Base-by-base conservation (phyloP, 2,113 vertebrate genomes). In the Rhynchopsitta pachyrhyncha region DNA sequence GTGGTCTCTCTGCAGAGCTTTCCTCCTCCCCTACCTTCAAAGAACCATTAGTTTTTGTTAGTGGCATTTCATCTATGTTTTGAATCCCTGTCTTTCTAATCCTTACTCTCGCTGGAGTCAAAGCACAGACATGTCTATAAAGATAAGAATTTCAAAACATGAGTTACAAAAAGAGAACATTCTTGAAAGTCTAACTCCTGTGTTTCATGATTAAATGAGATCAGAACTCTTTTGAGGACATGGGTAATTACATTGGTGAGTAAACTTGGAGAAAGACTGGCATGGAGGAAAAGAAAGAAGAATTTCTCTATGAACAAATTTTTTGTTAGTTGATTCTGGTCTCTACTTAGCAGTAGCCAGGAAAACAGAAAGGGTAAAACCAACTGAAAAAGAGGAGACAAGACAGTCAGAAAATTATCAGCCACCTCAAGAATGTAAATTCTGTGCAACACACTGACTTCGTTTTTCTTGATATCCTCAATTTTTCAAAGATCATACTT, bases 121-220 rank as follows among this genome's bases (percentile, higher is more conserved):
- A 88, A 90, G 41, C 67, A 93, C 67, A 88, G 67, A 53, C 0
- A 0, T 90, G 63, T 53, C 75, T 74, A 62, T 80, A 92, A 93
- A 83, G 90, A 88, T 80, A 94, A 74, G 63, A 73, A 80, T 88
- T 93, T 90, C 31, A 86, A 86, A 88, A 80, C 44, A n/a, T 47
- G 35, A 67, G 13, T 93, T 92, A 69, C 0, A 4, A 27, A 73
- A 71, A 71, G 10, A 55, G 44, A 86, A 62, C 11, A 37, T 70
- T 93, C 94, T 66, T 80, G 7, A 83, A 93, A 77, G 60, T 64
- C 59, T 90, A 31, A 59, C 13, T 93, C 33, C 44, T 76, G 18
- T 77, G 59, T 90, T 96, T 94, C 59, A 29, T 53, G 82, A 57
- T 66, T 80, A 70, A 88, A 86, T 88, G 71, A 88, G n/a, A 28